These are phyloP conservation scores for Montipora capricornis DNA, from an alignment of 64 coral and sea anemone genomes.

Conservation along the genomic window DNA sequence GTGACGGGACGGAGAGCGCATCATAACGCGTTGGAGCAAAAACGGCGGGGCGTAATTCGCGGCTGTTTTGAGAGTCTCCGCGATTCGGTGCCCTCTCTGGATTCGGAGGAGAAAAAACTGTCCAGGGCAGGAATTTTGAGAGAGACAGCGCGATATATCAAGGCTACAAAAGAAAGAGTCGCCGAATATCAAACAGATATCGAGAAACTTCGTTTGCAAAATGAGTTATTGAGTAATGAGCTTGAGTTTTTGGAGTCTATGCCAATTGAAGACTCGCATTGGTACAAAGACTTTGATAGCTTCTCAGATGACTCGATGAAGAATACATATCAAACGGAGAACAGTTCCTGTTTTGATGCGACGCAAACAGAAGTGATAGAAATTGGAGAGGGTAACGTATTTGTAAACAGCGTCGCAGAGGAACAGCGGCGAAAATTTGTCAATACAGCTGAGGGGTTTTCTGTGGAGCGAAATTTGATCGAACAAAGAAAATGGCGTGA, in stretches of 20 bases:
- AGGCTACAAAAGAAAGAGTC: neutral
- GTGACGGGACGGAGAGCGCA: conserved; percentile 14
- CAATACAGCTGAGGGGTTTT: neutral
- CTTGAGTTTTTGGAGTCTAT: conserved; percentile 2
- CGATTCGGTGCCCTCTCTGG: conserved; percentile 10
- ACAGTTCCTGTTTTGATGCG: neutral
- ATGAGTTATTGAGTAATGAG: conserved; percentile 10
- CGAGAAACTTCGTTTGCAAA: conserved; percentile 15
- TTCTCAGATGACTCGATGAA: neutral
- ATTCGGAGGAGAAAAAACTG: conserved; percentile 25
- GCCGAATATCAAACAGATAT: neutral
- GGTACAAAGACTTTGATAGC: neutral
- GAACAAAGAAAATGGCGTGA: neutral
- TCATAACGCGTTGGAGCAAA: conserved; percentile 39
- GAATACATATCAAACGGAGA: neutral
- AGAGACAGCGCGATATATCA: conserved; percentile 27
- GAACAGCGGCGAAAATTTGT: neutral
- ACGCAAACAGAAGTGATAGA: neutral
- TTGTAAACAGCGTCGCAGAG: neutral
- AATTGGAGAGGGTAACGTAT: neutral
- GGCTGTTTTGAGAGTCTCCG: conserved; percentile 38
- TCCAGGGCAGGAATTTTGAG: conserved; percentile 45
- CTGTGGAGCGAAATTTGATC: neutral
- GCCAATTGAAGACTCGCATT: neutral
- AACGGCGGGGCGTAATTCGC: conserved; percentile 25